These are phyloP conservation scores for Cryptus viduatorius DNA, from an alignment of 2,888 invertebrate species.

Conservation along the genomic window DNA sequence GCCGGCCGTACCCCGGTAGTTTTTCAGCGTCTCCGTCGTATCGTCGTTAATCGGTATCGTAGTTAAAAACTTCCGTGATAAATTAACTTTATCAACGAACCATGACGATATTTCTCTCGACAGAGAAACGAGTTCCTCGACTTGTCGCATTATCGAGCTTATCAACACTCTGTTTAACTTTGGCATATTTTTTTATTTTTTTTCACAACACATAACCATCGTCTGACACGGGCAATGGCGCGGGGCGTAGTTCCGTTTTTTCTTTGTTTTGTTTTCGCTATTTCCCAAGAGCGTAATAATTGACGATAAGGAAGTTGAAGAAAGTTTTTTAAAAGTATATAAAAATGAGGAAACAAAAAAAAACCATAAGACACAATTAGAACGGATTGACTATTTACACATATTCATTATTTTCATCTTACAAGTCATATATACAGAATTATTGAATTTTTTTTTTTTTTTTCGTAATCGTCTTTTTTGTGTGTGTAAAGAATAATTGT, in stretches of 20 bases:
- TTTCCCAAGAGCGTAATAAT: too few species aligned
- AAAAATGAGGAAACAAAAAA: too few species aligned
- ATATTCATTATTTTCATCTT: constrained; percentile 41
- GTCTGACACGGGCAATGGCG: not conserved
- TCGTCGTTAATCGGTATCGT: constrained; percentile 74
- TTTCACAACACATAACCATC: not conserved
- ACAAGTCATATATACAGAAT: constrained; percentile 7
- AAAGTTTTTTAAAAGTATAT: too few species aligned
- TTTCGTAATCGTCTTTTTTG: not conserved
- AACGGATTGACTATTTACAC: constrained; percentile 23
- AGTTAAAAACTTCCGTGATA: constrained; percentile 77
- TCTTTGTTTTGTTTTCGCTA: constrained; percentile 21
- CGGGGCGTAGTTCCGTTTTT: not conserved
- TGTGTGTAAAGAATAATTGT: constrained; percentile 6
- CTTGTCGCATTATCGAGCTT: constrained; percentile 74
- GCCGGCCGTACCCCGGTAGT: constrained; percentile 73
- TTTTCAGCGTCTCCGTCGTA: constrained; percentile 74
- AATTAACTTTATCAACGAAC: constrained; percentile 69
- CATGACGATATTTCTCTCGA: constrained; percentile 73
- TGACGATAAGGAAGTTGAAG: too few species aligned
- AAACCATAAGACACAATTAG: too few species aligned
- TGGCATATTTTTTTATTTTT: constrained; percentile 57
- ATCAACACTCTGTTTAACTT: constrained; percentile 74
- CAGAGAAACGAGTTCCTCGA: constrained; percentile 72
- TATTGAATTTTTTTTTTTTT: not conserved